Conservation (phyloP, 2,888 invertebrate genomes). For the Ophioninae sp. region DNA sequence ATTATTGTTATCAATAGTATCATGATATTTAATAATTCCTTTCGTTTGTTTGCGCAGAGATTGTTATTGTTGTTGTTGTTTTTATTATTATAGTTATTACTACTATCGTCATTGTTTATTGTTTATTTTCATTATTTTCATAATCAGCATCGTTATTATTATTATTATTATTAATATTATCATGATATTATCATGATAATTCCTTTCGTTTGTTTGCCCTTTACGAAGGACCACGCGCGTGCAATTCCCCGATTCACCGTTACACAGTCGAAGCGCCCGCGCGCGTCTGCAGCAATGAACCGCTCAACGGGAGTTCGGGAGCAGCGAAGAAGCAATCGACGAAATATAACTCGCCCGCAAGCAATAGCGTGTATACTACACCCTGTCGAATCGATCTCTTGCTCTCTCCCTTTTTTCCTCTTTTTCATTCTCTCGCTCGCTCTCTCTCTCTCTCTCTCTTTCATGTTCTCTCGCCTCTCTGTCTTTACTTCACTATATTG, state of each 20-base stretch:
- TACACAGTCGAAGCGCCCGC: constrained; percentile 47
- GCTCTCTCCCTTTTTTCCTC: constrained; percentile 1
- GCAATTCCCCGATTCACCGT: constrained; percentile 60
- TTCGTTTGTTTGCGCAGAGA: too few species aligned
- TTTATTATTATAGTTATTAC: too few species aligned
- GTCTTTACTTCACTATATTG: constrained; percentile 12
- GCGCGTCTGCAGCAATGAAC: constrained; percentile 43
- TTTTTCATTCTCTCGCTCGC: background rate
- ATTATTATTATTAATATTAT: background rate
- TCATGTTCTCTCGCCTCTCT: background rate
- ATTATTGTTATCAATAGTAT: too few species aligned
- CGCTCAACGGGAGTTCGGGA: constrained; percentile 59
- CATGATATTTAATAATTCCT: too few species aligned
- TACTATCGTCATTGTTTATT: too few species aligned
- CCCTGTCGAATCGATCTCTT: constrained; percentile 27
- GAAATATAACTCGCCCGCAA: constrained; percentile 58
- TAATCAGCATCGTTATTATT: background rate
- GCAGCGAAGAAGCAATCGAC: constrained; percentile 53
- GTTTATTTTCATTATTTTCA: background rate
- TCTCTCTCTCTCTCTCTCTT: constrained; percentile 3
- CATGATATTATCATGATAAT: background rate
- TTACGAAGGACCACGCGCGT: constrained; percentile 38
- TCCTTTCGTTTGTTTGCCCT: constrained; percentile 30
- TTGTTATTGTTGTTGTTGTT: too few species aligned
- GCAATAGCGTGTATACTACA: constrained; percentile 44